Evolutionary conservation across 2,797 vertebrate species (phyloP).

Genomic region (Peromyscus attwateri): DNA sequence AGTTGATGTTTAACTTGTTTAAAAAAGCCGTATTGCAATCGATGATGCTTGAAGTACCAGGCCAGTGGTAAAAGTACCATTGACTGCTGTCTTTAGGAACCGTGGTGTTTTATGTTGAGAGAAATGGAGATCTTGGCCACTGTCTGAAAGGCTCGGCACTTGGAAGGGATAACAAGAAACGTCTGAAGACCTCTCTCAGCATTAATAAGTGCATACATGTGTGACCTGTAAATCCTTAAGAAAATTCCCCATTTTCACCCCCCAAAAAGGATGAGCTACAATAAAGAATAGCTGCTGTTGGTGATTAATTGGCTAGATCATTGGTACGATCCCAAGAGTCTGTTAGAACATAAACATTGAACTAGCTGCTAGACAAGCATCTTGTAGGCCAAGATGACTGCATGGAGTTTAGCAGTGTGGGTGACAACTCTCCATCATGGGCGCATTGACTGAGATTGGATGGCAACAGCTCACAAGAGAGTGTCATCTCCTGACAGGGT

Average conservation of each 20-base stretch:
- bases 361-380: background rate
- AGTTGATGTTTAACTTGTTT: slow-evolving; percentile 37
- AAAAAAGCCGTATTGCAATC: background rate
- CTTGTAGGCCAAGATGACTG: background rate
- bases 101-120: background rate
- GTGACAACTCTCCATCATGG: background rate
- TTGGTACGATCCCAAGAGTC: background rate
- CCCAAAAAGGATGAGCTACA: background rate
- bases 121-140: background rate
- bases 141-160: background rate
- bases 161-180: background rate
- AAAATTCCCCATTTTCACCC: background rate
- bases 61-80: background rate
- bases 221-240: background rate
- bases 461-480: background rate
- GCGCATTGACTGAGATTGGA: background rate
- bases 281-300: background rate
- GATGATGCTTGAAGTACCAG: background rate
- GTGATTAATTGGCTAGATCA: background rate
- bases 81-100: background rate
- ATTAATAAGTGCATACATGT: background rate
- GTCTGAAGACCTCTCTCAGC: background rate
- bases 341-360: background rate
- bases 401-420: background rate
- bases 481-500: background rate